Evolutionary conservation across 2,888 invertebrate genomes (phyloP).

Genomic region (Orchesellides sinensis): DNA sequence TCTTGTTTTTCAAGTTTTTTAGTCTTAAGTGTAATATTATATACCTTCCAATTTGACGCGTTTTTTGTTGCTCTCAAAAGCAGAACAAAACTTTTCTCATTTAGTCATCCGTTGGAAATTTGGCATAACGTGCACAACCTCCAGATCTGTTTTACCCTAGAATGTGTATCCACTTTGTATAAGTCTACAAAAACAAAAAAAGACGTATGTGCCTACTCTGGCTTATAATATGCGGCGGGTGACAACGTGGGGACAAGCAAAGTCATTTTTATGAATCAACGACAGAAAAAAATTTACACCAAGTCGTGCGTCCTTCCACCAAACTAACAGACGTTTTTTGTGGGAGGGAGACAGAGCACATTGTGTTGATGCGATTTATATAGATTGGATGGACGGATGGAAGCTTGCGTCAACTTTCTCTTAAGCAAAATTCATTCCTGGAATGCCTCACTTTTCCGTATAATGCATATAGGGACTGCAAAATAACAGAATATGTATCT

Average conservation of each 20-base stretch:
- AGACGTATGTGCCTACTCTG: not conserved
- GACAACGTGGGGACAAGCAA: conserved; percentile 6
- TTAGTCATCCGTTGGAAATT: conserved; percentile 39
- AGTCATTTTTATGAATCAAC: conserved; percentile 28
- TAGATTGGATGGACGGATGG: not conserved
- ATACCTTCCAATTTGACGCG: not conserved
- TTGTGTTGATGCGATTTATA: too few relatives aligned
- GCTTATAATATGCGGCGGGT: not conserved
- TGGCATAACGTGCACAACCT: not conserved
- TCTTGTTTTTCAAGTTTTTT: not conserved
- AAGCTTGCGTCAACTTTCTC: not conserved
- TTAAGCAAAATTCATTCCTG: not conserved
- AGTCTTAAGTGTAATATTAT: not conserved
- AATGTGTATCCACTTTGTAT: too few relatives aligned
- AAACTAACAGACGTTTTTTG: not conserved
- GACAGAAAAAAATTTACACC: conserved; percentile 9
- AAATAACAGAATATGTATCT: too few relatives aligned
- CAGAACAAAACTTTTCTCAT: conserved; percentile 47
- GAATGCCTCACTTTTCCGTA: too few relatives aligned
- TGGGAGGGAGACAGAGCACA: too few relatives aligned
- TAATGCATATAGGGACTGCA: too few relatives aligned
- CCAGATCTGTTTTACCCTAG: too few relatives aligned
- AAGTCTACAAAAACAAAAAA: not conserved
- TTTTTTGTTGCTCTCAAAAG: not conserved
- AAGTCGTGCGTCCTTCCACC: not conserved